Evolutionary conservation across 2,113 vertebrate species (phyloP).

Genomic region (Bothrops jararaca): DNA sequence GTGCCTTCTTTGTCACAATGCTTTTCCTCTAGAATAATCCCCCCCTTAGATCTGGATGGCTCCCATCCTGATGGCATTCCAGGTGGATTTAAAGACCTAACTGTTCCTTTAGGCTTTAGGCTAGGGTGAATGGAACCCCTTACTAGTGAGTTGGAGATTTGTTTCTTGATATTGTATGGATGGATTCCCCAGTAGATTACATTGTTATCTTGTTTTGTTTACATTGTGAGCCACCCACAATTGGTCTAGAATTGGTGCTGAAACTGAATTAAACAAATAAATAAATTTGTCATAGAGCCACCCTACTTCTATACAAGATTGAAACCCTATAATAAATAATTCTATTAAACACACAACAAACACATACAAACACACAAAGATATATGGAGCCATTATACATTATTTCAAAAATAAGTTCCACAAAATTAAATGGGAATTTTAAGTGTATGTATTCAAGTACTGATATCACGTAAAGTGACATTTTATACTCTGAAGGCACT

Average conservation of each 20-base stretch:
- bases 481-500: neutral
- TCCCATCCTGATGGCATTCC: neutral
- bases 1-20: neutral
- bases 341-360: neutral
- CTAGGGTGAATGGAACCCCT: too few species aligned
- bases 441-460: neutral
- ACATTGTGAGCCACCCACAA: neutral
- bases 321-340: neutral
- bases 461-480: neutral
- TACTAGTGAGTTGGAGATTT: neutral
- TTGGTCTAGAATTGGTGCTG: neutral
- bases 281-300: neutral
- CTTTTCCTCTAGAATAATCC: neutral
- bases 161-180: neutral
- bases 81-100: neutral
- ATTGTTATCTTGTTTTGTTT: neutral
- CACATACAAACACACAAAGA: neutral
- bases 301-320: neutral
- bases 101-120: neutral
- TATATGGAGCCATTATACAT: neutral
- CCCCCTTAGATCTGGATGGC: neutral
- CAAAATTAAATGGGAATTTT: neutral
- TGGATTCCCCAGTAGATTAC: neutral
- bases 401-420: neutral
- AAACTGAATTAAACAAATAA: neutral